These are phyloP conservation scores for Lobophora halterata DNA, from an alignment of 2,888 invertebrate genomes.

Conservation along the genomic window DNA sequence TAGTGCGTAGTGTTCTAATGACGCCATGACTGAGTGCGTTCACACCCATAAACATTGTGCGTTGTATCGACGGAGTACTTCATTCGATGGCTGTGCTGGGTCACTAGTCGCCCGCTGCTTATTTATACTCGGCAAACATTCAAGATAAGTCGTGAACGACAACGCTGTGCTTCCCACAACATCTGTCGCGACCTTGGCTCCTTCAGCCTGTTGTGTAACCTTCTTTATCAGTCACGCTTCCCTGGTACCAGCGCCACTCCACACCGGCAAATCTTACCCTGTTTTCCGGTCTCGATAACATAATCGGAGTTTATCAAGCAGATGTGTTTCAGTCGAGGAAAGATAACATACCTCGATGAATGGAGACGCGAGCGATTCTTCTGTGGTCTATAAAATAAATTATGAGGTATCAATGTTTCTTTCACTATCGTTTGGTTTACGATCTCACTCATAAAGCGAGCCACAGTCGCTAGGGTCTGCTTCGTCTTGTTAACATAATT, in stretches of 20 bases:
- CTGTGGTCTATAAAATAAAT: constrained; percentile 32
- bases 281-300: constrained; percentile 72
- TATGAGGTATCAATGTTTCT: constrained; percentile 44
- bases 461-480: constrained; percentile 50
- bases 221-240: constrained; percentile 74
- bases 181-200: constrained; percentile 78
- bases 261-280: constrained; percentile 61
- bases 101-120: too few species aligned
- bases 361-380: constrained; percentile 40
- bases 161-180: constrained; percentile 75
- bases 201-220: constrained; percentile 68
- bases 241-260: constrained; percentile 52
- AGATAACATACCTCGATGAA: constrained; percentile 19
- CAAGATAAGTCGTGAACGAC: constrained; percentile 72
- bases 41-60: constrained; percentile 63
- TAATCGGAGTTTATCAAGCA: constrained; percentile 51
- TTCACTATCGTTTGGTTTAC: constrained; percentile 60
- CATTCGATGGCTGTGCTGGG: constrained; percentile 44
- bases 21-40: constrained; percentile 60
- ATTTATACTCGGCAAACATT: constrained; percentile 72
- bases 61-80: constrained; percentile 49
- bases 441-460: constrained; percentile 42
- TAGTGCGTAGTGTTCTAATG: constrained; percentile 67
- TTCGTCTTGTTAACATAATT: constrained; percentile 68
- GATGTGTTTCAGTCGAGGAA: constrained; percentile 41